These are phyloP conservation scores for Mayetiola destructor DNA, from an alignment of 2,888 invertebrate genomes.

Conservation along the genomic window DNA sequence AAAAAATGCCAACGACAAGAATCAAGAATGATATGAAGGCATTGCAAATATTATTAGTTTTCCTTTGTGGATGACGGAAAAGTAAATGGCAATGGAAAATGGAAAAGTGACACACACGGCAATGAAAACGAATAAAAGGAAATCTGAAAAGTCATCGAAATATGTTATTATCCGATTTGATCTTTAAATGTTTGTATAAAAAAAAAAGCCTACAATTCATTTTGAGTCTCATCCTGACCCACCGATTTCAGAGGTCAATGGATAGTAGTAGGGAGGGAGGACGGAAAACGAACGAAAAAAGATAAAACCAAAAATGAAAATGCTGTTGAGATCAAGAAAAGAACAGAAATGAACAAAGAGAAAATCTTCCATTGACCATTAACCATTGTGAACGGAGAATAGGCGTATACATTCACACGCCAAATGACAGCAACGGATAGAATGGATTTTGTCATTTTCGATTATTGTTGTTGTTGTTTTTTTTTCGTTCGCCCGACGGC, in stretches of 20 bases:
- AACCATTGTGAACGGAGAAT: too few relatives aligned
- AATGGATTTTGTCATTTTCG: too few relatives aligned
- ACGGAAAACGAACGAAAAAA: background rate
- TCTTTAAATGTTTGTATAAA: background rate
- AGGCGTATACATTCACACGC: too few relatives aligned
- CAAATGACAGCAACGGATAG: too few relatives aligned
- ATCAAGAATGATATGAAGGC: background rate
- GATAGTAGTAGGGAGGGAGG: too few relatives aligned
- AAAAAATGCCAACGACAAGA: background rate
- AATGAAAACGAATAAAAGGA: background rate
- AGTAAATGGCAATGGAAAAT: too few relatives aligned
- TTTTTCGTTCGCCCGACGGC: too few relatives aligned
- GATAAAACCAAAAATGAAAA: background rate
- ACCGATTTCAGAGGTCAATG: too few relatives aligned
- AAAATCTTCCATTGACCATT: too few relatives aligned
- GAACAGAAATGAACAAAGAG: background rate
- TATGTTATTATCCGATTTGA: background rate
- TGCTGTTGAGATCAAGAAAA: background rate
- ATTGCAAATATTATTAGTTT: too few relatives aligned
- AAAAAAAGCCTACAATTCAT: background rate
- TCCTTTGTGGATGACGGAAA: too few relatives aligned
- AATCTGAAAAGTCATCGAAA: slow-evolving; percentile 2
- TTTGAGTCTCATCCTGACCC: background rate
- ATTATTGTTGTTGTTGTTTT: too few relatives aligned
- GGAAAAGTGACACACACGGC: slow-evolving; percentile 1